A percentile compares a stretch with the other conserved stretches of the same genome.
Evolutionary conservation across 2,113 vertebrate genomes (phyloP).

Genomic region (Tapirus terrestris): DNA sequence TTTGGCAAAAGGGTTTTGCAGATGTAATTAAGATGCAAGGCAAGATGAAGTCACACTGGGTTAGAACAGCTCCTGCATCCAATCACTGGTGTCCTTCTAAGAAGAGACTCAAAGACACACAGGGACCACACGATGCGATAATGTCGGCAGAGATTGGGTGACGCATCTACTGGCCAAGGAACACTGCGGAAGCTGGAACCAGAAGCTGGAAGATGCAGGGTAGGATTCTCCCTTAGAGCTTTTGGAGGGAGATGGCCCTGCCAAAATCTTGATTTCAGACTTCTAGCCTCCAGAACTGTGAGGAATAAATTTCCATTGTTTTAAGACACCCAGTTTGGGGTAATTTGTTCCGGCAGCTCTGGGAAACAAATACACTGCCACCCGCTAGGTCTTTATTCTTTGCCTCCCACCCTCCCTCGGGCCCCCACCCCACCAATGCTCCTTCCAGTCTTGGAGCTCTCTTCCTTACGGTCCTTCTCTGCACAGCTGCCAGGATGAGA

Average conservation of each 20-base stretch:
- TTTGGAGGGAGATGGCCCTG: neutral
- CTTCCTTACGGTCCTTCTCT: neutral
- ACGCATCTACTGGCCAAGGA: neutral
- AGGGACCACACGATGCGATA: neutral
- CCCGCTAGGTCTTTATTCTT: neutral
- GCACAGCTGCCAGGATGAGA: neutral
- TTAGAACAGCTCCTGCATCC: neutral
- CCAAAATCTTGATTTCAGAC: neutral
- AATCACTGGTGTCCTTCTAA: neutral
- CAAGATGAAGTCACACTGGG: neutral
- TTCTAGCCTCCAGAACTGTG: neutral
- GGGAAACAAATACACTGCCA: neutral
- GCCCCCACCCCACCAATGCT: neutral
- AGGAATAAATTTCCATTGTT: neutral
- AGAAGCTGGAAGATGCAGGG: neutral
- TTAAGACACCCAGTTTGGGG: neutral
- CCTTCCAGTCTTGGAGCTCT: neutral
- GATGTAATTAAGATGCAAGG: neutral
- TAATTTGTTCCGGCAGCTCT: neutral
- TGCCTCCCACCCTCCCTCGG: neutral
- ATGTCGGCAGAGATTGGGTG: neutral
- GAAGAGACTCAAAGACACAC: neutral
- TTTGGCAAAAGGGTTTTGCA: neutral
- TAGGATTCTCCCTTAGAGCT: neutral
- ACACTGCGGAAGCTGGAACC: neutral